A percentile compares a stretch with the other conserved stretches of the same genome.
Evolutionary conservation across 2,113 vertebrate species (phyloP).

Genomic region (Uria lomvia): DNA sequence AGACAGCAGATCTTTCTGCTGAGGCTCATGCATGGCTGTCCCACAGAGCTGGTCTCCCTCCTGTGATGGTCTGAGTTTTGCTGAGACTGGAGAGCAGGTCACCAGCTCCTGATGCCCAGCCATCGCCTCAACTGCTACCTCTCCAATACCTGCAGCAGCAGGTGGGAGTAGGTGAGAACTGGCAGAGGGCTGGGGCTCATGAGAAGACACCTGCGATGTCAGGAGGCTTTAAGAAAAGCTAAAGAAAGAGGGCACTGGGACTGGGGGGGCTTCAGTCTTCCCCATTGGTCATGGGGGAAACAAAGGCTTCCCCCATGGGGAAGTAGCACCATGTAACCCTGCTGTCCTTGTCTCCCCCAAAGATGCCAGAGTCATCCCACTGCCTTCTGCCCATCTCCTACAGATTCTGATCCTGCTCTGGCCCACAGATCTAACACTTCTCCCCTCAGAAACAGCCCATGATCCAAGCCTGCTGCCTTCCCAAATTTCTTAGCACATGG

Average conservation of each 20-base stretch:
- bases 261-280: not conserved
- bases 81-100: not conserved
- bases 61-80: not conserved
- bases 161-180: not conserved
- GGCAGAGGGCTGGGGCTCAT: not conserved
- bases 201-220: not conserved
- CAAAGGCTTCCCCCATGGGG: rapidly evolving
- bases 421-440: not conserved
- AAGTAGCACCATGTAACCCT: not conserved
- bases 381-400: not conserved
- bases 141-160: not conserved
- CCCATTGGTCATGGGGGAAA: rapidly evolving
- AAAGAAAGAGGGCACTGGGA: not conserved
- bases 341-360: no score
- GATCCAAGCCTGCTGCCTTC: not conserved
- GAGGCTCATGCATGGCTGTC: not conserved
- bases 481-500: not conserved
- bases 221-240: not conserved
- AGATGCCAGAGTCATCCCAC: not conserved
- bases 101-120: not conserved
- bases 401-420: not conserved
- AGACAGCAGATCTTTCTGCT: not conserved
- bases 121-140: not conserved
- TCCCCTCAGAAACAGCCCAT: not conserved
- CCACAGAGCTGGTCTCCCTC: not conserved